Evolutionary conservation across 2,113 vertebrate genomes (phyloP).

Genomic region (Mobula birostris): DNA sequence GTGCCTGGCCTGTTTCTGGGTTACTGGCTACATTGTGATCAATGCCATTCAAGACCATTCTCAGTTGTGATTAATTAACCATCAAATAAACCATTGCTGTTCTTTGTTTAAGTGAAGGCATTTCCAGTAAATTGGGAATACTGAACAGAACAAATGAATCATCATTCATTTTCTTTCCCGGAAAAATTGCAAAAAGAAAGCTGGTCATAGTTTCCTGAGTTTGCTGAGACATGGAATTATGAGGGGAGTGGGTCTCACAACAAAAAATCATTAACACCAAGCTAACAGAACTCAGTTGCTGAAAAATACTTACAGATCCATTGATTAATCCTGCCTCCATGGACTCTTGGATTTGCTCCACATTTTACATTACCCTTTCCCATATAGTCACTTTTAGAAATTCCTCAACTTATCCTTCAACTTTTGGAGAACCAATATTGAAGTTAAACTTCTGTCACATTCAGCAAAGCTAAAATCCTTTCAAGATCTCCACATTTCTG

Average conservation of each 20-base stretch:
- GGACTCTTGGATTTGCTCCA: neutral
- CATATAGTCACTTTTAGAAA: neutral
- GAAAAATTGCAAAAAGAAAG: neutral
- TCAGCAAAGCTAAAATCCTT: neutral
- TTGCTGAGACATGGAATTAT: neutral
- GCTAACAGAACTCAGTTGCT: neutral
- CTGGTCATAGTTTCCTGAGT: neutral
- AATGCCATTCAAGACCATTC: neutral
- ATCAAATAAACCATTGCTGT: neutral
- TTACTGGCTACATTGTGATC: neutral
- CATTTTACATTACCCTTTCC: neutral
- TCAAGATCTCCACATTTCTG: neutral
- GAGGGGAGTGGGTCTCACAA: neutral
- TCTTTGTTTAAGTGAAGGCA: neutral
- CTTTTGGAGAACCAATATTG: neutral
- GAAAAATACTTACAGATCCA: neutral
- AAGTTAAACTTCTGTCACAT: neutral
- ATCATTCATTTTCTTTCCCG: neutral
- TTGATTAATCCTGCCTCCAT: neutral
- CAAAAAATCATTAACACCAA: neutral
- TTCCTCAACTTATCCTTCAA: neutral
- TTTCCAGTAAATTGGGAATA: neutral
- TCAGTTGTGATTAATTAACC: neutral
- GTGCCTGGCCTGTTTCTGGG: neutral
- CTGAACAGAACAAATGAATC: neutral